Conservation (phyloP, 2,797 vertebrate species). For the Chelon auratus region DNA sequence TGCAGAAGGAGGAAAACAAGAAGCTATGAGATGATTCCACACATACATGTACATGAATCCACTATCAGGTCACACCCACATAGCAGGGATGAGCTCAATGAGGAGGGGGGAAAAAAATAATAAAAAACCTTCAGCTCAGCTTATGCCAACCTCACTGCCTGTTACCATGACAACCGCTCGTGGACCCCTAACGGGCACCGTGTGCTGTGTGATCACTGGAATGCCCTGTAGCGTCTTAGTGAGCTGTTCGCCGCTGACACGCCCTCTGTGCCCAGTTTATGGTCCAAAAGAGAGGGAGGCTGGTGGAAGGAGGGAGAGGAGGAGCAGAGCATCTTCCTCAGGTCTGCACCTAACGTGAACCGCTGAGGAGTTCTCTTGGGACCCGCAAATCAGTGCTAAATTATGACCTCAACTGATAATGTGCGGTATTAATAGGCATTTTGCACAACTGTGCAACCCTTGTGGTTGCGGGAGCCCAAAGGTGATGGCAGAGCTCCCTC, state of each 20-base stretch:
- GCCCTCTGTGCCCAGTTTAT: constrained; percentile 1
- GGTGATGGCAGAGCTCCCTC: constrained; percentile 61
- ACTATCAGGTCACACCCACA: constrained; percentile 49
- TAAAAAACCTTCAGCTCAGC: constrained; percentile 29
- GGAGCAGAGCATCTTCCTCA: constrained; percentile 12
- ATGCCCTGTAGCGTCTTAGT: constrained; percentile 34
- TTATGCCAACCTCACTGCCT: constrained; percentile 63
- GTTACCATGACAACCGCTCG: constrained; percentile 73
- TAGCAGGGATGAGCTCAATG: constrained; percentile 19
- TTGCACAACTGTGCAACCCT: neutral
- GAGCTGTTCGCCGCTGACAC: constrained; percentile 36
- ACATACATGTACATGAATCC: constrained; percentile 11
- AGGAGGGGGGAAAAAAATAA: neutral
- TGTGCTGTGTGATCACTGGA: constrained; percentile 1
- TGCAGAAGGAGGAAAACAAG: neutral
- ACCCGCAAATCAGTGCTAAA: neutral
- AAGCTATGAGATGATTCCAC: neutral
- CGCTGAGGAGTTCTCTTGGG: neutral
- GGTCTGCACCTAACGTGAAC: neutral
- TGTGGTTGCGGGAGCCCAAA: constrained; percentile 13
- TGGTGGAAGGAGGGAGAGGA: neutral
- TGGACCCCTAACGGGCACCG: constrained; percentile 49
- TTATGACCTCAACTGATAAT: neutral
- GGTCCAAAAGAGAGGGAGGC: neutral
- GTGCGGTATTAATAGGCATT: neutral